Evolutionary conservation across 2,797 vertebrate genomes (phyloP), one percentile per base, ranked within the genome.

Genomic region (Antrozous pallidus): DNA sequence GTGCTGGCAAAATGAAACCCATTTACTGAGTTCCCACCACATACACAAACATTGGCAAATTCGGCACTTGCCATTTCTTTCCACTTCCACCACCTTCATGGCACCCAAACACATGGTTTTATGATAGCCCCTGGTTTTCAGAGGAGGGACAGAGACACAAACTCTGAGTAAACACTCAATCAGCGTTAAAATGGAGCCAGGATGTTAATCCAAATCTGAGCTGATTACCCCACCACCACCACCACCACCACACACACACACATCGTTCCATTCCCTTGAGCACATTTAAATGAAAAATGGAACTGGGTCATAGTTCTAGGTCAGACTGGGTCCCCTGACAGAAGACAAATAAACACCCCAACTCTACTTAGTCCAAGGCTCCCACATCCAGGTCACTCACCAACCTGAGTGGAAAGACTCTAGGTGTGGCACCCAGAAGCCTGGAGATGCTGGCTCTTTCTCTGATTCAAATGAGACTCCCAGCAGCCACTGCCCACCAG

Each of bases 251-350:
- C n/a, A n/a, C n/a, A n/a, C 58, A 51, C 49, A 61, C 12, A 14
- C 28, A 31, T 14, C 1, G 14, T n/a, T n/a, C 42, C 82, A 73
- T 20, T 67, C 40, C n/a, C 42, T 89, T 56, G 28, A 36, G 74
- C 69, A 82, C 20, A 31, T 5, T 61, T 67, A 84, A 93, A 89
- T 70, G 49, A 91, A 96, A 95, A 89, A 63, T 79, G 36, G 63
- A 40, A 90, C 84, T 94, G 17, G 81, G 87, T 87, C 94, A 91
- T 80, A 89, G 89, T 95, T 97, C 91, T 95, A 77, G 95, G 94
- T 94, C 86, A 95, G 24, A 58, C 83, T 24, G 31, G 17, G 70
- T 73, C 47, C 83, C 91, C n/a, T 88, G 80, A 79, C 8, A 3
- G 69, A 45, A 94, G 69, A 14, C 69, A 88, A 16, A 49, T 7